Base-by-base conservation (phyloP, 1,140 invertebrate species). In the Danaus melanippus region DNA sequence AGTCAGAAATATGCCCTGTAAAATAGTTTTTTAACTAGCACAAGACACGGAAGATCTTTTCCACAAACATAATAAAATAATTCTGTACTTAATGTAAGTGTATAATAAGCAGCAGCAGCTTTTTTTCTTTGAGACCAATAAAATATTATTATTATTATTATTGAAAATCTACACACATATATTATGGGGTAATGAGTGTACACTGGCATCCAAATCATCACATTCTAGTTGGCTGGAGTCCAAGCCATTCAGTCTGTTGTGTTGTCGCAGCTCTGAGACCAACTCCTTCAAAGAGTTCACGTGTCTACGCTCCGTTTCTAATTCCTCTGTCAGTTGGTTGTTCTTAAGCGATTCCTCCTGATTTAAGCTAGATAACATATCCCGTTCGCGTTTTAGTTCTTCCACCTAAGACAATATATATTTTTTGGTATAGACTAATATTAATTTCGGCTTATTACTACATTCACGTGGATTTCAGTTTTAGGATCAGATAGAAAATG, bases 151-250 rank as follows among this genome's bases (percentile, higher is more conserved):
- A 32, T 32, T 32, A 32, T 32, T 32, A 32, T 32, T 1, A 7
- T 32, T 32, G 21, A 32, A 5, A 32, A 32, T 15, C 15, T 12
- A 61, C 79, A 80, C 68, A 86, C 83, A 84, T 41, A 64, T 48
- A 66, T 84, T 84, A 51, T 79, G 69, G 12, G 54, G 66, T 12
- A 79, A 44, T 1, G 74, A 79, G 7, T 75, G 74, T 17, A 77
- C 57, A 56, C 83, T 86, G 1, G 70, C 51, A 62, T 86, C 75
- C 41, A 74, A 64, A 46, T 84, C 78, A 58, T 86, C 83, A 62
- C 81, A 83, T 52, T 86, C 83, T 9, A 80, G 46, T 46, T 66
- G 60, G 54, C 79, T 84, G 5, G 69, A 49, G 53, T 84, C 72
- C 1, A 83, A 42, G 6, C 70, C 48, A 15, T 84, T 84, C 1